Evolutionary conservation across 1,140 invertebrate genomes (phyloP), one percentile per base, ranked within the genome.

Genomic region (Bicyclus anynana): DNA sequence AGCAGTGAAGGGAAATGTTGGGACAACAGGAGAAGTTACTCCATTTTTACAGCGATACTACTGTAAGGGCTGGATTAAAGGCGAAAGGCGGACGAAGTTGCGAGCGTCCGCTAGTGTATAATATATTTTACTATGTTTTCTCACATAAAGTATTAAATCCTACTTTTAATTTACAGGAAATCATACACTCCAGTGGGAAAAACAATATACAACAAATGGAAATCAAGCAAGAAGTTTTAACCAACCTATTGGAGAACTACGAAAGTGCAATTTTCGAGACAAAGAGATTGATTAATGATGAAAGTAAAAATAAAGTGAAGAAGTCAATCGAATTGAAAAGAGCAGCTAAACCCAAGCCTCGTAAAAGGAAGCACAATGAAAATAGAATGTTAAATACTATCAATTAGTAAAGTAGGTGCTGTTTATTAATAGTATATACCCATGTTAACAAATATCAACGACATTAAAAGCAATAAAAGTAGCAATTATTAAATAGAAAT

Each of bases 321-420:
- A 89, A 86, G 63, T 83, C 87, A 4, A 82, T 87, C 56, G 76
- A 78, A 56, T 60, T 89, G 35, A 90, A 90, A 65, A 81, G 86
- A 68, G 75, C 80, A 48, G 62, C 69, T 44, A 83, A 77, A 61
- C 55, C 65, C 29, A 83, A 79, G 62, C 37, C 61, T 16, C 57
- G 62, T 21, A 84, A 87, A 72, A 72, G 78, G 65, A 82, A 78
- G 73, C 59, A 47, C 27, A 53, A 49, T 46, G 67, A 64, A 18
- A 46, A 16, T 27, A 53, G 44, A 44, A 40, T 5, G 7, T 7
- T 16, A 40, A 40, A 16, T 40, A 40, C 6, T 27, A 9, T 27
- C 33, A 37, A 12, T 37, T 37, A n/a, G n/a, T n/a, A n/a, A n/a
- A n/a, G n/a, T n/a, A n/a, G n/a, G n/a, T n/a, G n/a, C n/a, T n/a